Evolutionary conservation across 2,888 invertebrate genomes (phyloP), one percentile per base, ranked within the genome.

Genomic region (Leucozona laternaria): DNA sequence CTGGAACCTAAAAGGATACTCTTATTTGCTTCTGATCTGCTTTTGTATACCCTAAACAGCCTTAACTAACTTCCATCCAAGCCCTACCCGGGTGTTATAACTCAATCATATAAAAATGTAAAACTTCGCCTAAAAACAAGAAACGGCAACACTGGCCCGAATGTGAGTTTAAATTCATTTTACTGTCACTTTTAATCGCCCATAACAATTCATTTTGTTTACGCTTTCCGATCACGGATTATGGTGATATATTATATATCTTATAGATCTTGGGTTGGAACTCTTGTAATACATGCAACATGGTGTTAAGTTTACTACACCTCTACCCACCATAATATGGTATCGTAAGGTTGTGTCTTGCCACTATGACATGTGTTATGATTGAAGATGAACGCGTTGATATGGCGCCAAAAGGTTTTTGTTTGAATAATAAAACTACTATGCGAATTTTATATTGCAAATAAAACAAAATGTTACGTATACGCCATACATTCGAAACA

Each of bases 381-480:
- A 57, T 43, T 8, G 13, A 72, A 79, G 64, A 43, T 37, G 57
- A 66, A 50, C 55, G 40, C 66, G 48, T 48, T 31, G 22, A 66
- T 48, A 71, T 43, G 57, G 58, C 45, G 50, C 34, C 31, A 66
- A 68, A 22, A 50, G 40, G 34, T 5, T 28, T 58, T 53, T 58
- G 40, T 78, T 72, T 45, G 60, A 66, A 58, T 73, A 45, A 55
- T 64, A 72, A 50, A 66, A 53, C 20, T 8, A 28, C 45, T 37
- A 25, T 66, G 71, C 50, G 58, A 78, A 37, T 58, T 78, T 60
- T 17, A 2, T 34, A 68, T 68, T 73, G 68, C 68, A 55, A 31
- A 55, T 20, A 43, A 25, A 40, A 48, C 57, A 64, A 72, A 72
- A 48, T 78, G 45, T 81, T 81, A 77, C 76, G 76, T 71, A 81